Conservation (phyloP, 1,140 invertebrate genomes). For the Teleogryllus occipitalis region DNA sequence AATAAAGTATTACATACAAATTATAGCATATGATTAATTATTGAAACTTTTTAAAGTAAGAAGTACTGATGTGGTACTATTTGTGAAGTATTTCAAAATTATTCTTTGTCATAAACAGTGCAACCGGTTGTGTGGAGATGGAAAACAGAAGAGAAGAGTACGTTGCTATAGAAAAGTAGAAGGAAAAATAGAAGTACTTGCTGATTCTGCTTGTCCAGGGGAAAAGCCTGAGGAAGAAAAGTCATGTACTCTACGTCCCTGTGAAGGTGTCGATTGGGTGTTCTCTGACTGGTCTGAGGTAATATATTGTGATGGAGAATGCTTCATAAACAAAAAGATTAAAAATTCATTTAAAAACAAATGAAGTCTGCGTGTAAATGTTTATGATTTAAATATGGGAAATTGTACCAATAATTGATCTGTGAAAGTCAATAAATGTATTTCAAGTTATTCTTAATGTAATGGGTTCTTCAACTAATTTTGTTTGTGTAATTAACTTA, state of each 20-base stretch:
- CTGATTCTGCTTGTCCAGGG: constrained; percentile 58
- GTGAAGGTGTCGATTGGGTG: constrained; percentile 88
- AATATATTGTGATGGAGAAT: constrained; percentile 22
- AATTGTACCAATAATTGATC: background rate
- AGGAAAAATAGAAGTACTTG: constrained; percentile 58
- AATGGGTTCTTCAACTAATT: background rate
- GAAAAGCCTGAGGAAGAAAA: constrained; percentile 62
- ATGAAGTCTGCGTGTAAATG: background rate
- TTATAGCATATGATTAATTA: too few species aligned
- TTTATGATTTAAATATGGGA: background rate
- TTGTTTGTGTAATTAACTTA: constrained; percentile 3
- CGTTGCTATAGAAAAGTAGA: constrained; percentile 65
- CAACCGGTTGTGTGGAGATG: constrained; percentile 78
- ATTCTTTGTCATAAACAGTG: constrained; percentile 49
- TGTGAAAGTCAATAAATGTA: background rate
- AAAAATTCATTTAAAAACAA: background rate
- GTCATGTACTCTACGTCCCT: constrained; percentile 68
- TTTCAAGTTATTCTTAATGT: background rate
- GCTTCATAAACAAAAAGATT: background rate
- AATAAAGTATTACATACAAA: too few species aligned
- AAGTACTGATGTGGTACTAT: too few species aligned
- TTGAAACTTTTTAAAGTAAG: too few species aligned
- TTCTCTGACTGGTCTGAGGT: constrained; percentile 81
- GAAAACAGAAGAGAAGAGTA: constrained; percentile 62
- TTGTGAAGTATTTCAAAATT: background rate